Base-by-base conservation (phyloP, 2,797 vertebrate species). In the Lepidocolaptes lacrymiger region DNA sequence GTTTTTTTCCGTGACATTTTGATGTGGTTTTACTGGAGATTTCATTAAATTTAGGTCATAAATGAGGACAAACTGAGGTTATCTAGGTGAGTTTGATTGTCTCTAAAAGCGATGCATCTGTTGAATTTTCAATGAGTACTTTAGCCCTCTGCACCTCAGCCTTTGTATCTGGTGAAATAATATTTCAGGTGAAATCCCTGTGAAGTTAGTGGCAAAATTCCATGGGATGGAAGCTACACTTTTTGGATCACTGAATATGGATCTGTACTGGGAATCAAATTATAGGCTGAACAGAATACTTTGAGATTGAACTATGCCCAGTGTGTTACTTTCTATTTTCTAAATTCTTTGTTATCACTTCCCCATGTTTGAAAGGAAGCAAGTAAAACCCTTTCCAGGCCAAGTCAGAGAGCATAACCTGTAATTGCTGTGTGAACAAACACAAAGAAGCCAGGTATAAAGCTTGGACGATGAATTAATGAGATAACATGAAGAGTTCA, bases 81-180 rank as follows among this genome's bases (percentile, higher is more conserved):
- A 62, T 44, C 64, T 83, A 26, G 10, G 26, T 12, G 61, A 72
- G 83, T 87, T 67, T 88, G 46, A 75, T 90, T 89, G 69, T 78
- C 67, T 92, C 64, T 89, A 68, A 83, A 91, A 93, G 20, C 0
- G 0, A 85, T 55, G 64, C 30, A 80, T 88, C 61, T 87, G 39
- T 69, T 79, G 85, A 92, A 92, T 92, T 97, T 93, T 87, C 72
- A 62, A 21, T 66, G 39, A 77, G 13, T 26, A 55, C 69, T 89
- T 95, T 79, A 85, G 26, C 37, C 56, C 68, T 93, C 54, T 89
- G 37, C 54, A 69, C 46, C 68, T 94, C 49, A 88, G 37, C 32
- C 30, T 74, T 87, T 85, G 56, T 88, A 12, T 74, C 13, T 61
- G 27, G 17, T 64, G 34, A 71, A 85, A 81, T 32, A 67, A 76